A percentile compares a stretch with the other conserved stretches of the same genome.
These are phyloP conservation scores for Acleris cristana DNA, from an alignment of 2,888 invertebrate genomes.

Conservation along the genomic window DNA sequence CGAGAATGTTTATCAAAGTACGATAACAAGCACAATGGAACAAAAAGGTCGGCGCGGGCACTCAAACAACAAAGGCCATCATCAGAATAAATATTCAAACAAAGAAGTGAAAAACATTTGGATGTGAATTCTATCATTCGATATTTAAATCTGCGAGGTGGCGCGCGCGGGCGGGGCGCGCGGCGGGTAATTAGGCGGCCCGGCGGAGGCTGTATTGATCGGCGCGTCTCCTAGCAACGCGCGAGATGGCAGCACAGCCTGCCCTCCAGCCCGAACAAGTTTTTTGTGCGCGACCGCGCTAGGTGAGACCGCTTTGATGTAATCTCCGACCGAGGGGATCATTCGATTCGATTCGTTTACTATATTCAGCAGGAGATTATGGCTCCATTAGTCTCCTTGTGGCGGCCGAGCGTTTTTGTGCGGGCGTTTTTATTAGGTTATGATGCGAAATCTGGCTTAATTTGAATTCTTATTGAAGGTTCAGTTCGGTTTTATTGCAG, in stretches of 20 bases:
- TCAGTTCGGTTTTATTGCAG: conserved; percentile 39
- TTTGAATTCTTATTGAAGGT: conserved; percentile 45
- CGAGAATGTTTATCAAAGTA: conserved; percentile 19
- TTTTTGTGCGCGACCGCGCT: conserved; percentile 75
- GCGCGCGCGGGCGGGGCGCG: conserved; percentile 45
- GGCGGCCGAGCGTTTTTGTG: conserved; percentile 42
- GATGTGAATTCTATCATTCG: conserved; percentile 82
- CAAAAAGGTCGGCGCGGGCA: conserved; percentile 40
- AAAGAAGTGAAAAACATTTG: conserved; percentile 74
- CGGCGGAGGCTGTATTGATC: conserved; percentile 84
- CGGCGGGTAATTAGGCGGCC: conserved; percentile 79
- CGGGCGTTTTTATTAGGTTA: conserved; percentile 35
- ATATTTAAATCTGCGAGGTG: conserved; percentile 74
- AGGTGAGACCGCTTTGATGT: conserved; percentile 80
- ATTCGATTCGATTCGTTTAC: conserved; percentile 72
- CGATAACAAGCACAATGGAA: conserved; percentile 35
- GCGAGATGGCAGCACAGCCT: conserved; percentile 77
- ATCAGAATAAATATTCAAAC: conserved; percentile 70
- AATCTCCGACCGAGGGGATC: conserved; percentile 70
- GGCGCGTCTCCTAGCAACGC: conserved; percentile 80
- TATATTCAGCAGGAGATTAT: conserved; percentile 54
- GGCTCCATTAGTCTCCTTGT: conserved; percentile 53
- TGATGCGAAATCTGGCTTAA: conserved; percentile 36
- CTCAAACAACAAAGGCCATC: conserved; percentile 55
- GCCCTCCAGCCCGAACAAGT: conserved; percentile 66